Evolutionary conservation across 2,113 vertebrate genomes (phyloP).

Genomic region (Hypanus sabinus): DNA sequence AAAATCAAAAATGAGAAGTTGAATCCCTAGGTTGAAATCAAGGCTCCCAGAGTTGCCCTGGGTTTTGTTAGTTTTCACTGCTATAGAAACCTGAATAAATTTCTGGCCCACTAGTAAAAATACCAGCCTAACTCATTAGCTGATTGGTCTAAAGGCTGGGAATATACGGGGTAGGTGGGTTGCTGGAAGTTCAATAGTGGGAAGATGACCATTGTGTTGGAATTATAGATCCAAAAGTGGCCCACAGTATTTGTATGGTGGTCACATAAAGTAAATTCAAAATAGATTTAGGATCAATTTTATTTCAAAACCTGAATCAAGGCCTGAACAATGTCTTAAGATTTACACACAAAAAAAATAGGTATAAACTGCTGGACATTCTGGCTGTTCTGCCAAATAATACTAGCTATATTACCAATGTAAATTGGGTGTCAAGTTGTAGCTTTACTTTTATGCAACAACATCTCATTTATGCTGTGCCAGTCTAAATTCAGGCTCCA

Average conservation of each 20-base stretch:
- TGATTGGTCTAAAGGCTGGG: too few species aligned
- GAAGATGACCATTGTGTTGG: too few species aligned
- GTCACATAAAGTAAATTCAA: not conserved
- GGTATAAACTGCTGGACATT: not conserved
- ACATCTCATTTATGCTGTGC: not conserved
- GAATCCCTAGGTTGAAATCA: too few species aligned
- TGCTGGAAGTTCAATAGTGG: not conserved
- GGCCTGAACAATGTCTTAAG: not conserved
- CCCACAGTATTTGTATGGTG: not conserved
- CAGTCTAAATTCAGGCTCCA: not conserved
- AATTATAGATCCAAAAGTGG: not conserved
- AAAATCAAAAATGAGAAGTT: too few species aligned
- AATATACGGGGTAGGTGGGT: too few species aligned
- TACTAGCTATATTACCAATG: not conserved
- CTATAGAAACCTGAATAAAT: too few species aligned
- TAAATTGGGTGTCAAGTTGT: not conserved
- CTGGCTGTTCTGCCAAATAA: not conserved
- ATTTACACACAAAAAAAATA: not conserved
- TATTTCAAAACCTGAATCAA: not conserved
- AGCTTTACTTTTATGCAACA: not conserved
- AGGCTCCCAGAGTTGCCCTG: too few species aligned
- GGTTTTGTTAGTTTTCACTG: too few species aligned
- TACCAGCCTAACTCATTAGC: too few species aligned
- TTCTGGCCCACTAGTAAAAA: too few species aligned
- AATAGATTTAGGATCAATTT: not conserved